Percentiles rank a stretch among this genome's conserved stretches.
Conservation (phyloP, 2,888 invertebrate species). For the Nysson spinosus region DNA sequence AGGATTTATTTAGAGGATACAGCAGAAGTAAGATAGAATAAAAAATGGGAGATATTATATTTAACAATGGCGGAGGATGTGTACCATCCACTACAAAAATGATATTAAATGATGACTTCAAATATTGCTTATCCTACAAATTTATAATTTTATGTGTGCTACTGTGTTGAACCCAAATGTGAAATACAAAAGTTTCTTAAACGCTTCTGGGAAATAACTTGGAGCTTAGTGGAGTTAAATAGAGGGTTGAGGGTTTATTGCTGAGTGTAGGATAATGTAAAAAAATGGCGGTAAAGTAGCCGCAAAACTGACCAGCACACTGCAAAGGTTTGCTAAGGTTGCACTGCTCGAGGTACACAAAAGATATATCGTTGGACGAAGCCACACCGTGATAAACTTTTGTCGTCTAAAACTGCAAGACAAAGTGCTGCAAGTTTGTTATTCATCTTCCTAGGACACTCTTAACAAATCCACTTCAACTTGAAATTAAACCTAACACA, state of each 20-base stretch:
- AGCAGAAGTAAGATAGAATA: too few relatives aligned
- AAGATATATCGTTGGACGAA: neutral
- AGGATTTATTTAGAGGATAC: too few relatives aligned
- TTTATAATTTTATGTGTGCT: too few relatives aligned
- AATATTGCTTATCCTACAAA: too few relatives aligned
- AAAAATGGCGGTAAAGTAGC: slow-evolving; percentile 17
- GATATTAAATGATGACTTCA: too few relatives aligned
- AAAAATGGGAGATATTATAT: too few relatives aligned
- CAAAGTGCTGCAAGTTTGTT: too few relatives aligned
- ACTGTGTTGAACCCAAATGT: neutral
- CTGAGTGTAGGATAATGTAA: slow-evolving; percentile 18
- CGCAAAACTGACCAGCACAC: neutral
- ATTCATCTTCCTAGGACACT: too few relatives aligned
- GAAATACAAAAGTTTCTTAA: slow-evolving; percentile 7
- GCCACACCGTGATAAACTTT: slow-evolving; percentile 6
- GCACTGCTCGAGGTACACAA: neutral
- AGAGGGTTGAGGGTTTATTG: slow-evolving; percentile 33
- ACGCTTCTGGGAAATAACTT: neutral
- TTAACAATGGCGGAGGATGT: too few relatives aligned
- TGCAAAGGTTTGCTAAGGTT: neutral
- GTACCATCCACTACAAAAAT: too few relatives aligned
- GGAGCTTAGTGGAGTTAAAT: neutral
- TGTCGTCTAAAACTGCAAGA: slow-evolving; percentile 5
- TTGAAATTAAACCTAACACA: too few relatives aligned
- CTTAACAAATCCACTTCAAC: too few relatives aligned